Base-by-base conservation (phyloP, 2,888 invertebrate species). In the Deilephila porcellus region DNA sequence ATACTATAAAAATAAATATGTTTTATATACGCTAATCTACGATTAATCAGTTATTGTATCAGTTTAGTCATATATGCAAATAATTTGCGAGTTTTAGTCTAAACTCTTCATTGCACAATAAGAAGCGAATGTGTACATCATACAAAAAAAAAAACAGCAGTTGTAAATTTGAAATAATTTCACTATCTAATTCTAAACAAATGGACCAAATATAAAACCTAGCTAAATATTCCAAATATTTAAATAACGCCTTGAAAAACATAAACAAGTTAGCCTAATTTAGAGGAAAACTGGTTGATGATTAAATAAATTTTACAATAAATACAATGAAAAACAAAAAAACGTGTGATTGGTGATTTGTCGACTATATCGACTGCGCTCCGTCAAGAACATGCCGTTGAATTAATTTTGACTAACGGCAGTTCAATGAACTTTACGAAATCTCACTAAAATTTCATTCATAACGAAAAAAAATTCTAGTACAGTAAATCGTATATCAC, bases 1-100 rank as follows among this genome's bases (percentile, higher is more conserved):
- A 67, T 79, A 77, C 76, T 86, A 83, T 81, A 85, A 85, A 86
- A 88, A 88, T 88, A 89, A 88, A 88, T 88, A 86, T 78, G 81
- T 82, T 82, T 78, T 76, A 77, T 77, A 82, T 80, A 81, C 77
- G 67, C 67, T 67, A 25, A 67, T 52, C 67, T 52, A 67, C 45
- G 64, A 37, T 45, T 34, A 63, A 63, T 63, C n/a, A 52, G 37
- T 67, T 25, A 56, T 5, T 19, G n/a, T 64, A 64, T 20, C 25
- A 67, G 77, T 45, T 45, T 71, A 34, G 29, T 73, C 70, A 74
- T 76, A 76, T 76, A 80, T 79, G 80, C 77, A 80, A 82, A 81
- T 78, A 80, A 79, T 52, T 67, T 25, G 25, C 45, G 67, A 67
- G 67, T 67, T 67, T 67, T 52, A 67, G 1, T n/a, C 78, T 75